Conservation (phyloP, 2,113 vertebrate species). For the Boulengeromyrus knoepffleri region DNA sequence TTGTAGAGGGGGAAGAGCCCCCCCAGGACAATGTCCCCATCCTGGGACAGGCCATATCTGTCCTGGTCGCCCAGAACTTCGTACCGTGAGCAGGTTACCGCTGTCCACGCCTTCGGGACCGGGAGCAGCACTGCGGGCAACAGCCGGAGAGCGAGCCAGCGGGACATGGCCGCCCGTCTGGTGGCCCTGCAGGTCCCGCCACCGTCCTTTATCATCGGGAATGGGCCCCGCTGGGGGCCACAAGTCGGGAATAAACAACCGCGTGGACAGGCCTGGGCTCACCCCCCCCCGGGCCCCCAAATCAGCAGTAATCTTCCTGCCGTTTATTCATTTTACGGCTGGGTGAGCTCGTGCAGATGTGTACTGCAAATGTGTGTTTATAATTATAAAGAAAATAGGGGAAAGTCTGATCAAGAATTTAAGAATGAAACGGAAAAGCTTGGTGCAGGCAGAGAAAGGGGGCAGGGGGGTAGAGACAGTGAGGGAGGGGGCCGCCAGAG, state of each 20-base stretch:
- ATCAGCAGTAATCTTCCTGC: not conserved
- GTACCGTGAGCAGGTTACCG: conserved; percentile 41
- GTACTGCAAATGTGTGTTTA: not conserved
- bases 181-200: conserved; percentile 16
- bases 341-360: not conserved
- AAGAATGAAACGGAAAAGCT: not conserved
- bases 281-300: not conserved
- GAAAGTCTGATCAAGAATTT: not conserved
- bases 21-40: conserved; percentile 55
- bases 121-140: not conserved
- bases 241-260: not conserved
- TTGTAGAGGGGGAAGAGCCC: conserved; percentile 49
- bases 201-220: conserved; percentile 36
- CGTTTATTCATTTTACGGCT: not conserved
- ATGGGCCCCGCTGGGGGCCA: not conserved
- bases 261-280: not conserved
- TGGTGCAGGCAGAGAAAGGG: not conserved
- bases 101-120: conserved; percentile 20
- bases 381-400: not conserved
- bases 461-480: not conserved
- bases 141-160: not conserved
- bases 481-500: not conserved
- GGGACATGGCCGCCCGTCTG: conserved; percentile 20
- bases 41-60: conserved; percentile 43
- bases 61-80: not conserved